Conservation (phyloP, 2,797 vertebrate species). For the Chaunax sp. region DNA sequence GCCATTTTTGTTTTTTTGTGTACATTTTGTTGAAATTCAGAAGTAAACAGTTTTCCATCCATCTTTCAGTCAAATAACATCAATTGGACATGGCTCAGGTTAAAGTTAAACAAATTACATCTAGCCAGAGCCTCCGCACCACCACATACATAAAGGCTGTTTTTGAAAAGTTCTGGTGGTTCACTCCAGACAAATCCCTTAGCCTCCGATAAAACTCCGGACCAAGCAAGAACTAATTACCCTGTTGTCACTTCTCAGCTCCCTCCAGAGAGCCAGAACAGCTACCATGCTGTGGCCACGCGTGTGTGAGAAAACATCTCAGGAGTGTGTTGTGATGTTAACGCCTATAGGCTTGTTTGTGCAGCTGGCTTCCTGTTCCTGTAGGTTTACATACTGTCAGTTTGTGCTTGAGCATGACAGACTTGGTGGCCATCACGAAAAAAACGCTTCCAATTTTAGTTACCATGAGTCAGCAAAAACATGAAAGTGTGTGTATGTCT, state of each 20-base stretch:
- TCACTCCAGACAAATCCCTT: conserved; percentile 38
- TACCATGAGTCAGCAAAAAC: conserved; percentile 56
- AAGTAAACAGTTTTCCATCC: no score
- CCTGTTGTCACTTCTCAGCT: conserved; percentile 23
- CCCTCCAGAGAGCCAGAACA: conserved; percentile 35
- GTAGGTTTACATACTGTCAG: background rate
- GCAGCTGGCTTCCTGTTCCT: background rate
- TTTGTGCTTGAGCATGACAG: conserved; percentile 8
- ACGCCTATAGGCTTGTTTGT: background rate
- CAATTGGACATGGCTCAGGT: no score
- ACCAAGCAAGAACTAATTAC: conserved; percentile 68
- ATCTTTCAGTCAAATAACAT: no score
- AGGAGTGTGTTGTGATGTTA: background rate
- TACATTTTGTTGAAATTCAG: no score
- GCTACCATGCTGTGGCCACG: conserved; percentile 21
- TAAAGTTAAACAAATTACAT: no score
- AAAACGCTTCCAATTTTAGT: conserved; percentile 13
- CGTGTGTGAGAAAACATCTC: background rate
- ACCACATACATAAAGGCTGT: background rate
- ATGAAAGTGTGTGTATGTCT: background rate
- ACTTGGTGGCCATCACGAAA: conserved; percentile 12
- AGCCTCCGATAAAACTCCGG: conserved; percentile 50
- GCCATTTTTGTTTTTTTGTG: no score
- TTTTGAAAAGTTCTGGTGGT: conserved; percentile 35
- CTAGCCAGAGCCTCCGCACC: no score